phyloP scores from a whole-genome alignment of 2,797 vertebrate species.

The Lycodopsis pacificus region DNA sequence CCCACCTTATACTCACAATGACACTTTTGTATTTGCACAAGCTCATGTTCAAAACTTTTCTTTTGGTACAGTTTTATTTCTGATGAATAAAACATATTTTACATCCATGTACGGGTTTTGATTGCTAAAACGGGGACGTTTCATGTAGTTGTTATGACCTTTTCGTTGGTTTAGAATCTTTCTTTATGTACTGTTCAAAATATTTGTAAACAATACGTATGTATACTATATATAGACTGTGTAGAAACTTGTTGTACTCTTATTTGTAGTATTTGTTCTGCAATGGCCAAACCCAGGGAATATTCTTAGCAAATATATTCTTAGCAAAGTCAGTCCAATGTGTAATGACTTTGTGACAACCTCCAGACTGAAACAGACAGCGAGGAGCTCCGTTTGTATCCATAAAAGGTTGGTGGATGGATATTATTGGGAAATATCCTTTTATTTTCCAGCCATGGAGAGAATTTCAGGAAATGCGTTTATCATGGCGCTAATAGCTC shows the following conservation, averaged over 20 bases:
- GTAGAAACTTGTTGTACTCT: background rate
- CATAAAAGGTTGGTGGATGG: too few species aligned
- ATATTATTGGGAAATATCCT: too few species aligned
- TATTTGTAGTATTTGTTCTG: background rate
- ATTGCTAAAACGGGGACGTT: background rate
- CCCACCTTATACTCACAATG: constrained; percentile 32
- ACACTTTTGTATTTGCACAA: constrained; percentile 46
- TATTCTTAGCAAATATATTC: background rate
- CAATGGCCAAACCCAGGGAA: background rate
- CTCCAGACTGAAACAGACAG: background rate
- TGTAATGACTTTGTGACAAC: background rate
- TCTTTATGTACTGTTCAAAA: background rate
- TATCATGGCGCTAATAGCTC: background rate
- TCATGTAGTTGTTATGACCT: background rate
- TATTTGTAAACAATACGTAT: too few species aligned
- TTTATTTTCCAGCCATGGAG: background rate
- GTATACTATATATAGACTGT: too few species aligned
- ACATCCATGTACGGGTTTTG: constrained; percentile 4
- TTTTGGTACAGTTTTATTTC: constrained; percentile 51
- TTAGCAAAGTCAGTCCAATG: background rate
- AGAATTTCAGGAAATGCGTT: background rate
- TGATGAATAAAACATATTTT: constrained; percentile 59
- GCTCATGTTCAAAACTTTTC: constrained; percentile 18
- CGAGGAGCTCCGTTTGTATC: background rate
- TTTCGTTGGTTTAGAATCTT: background rate